These are phyloP conservation scores for Hylia prasina DNA, from an alignment of 2,113 vertebrate species.

Conservation along the genomic window DNA sequence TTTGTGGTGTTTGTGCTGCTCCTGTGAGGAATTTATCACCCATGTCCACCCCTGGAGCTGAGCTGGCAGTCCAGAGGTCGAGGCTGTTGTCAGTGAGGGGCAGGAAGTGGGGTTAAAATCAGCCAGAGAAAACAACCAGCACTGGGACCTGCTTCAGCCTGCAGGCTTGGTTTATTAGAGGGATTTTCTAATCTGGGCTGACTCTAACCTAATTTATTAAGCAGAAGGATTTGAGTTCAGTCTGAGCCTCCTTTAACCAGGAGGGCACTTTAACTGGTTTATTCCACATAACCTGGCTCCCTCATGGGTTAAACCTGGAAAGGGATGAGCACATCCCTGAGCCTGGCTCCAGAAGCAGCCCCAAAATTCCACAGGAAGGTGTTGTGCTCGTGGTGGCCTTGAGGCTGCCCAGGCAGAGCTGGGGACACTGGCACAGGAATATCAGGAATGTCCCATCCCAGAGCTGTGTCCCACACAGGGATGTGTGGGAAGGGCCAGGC, in stretches of 20 bases:
- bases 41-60: background rate
- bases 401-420: background rate
- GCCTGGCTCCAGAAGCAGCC: background rate
- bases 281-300: background rate
- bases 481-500: background rate
- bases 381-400: fast-evolving
- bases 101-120: background rate
- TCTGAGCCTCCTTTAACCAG: background rate
- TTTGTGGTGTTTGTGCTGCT: background rate
- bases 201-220: background rate
- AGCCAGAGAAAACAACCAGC: background rate
- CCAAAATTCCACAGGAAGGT: fast-evolving
- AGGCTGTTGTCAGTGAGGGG: background rate
- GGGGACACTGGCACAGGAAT: background rate
- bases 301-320: background rate
- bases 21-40: background rate
- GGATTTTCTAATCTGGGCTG: background rate
- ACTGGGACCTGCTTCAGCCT: background rate
- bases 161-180: background rate
- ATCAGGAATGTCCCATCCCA: background rate
- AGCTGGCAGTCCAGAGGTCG: background rate
- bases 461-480: background rate
- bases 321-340: background rate
- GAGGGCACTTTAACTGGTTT: background rate
- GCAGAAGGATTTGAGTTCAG: conserved; percentile 2